Evolutionary conservation across 2,888 invertebrate genomes (phyloP), one percentile per base, ranked within the genome.

Genomic region (Lochmaea capreae): DNA sequence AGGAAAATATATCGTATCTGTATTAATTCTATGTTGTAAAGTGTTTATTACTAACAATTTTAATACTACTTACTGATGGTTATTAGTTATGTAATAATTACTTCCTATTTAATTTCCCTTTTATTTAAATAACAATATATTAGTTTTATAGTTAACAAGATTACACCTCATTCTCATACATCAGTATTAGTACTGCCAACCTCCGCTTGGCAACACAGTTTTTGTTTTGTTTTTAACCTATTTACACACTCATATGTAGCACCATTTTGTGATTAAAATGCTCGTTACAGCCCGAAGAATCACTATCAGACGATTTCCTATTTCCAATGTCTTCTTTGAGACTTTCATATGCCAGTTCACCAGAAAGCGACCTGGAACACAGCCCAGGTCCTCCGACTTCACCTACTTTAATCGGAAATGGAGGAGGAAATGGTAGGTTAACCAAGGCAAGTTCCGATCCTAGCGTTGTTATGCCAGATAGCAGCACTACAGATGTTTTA

Each of bases 251-350:
- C 42, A 12, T 59, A 18, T 5, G 46, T 43, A 54, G 68, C 69
- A 43, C 58, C 75, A 65, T 67, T 65, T 63, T 70, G 77, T 78
- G 65, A 72, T 75, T 74, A 76, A 73, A 77, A 70, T 74, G 71
- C 78, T 75, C 71, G 67, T 86, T 89, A 87, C 91, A 97, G 97
- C 97, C 97, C 87, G 96, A 97, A 87, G 97, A 98, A 89, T 95
- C 96, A 87, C 91, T 98, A 87, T 97, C 97, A 84, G 98, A 99
- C 89, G 98, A 99, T 92, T 97, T 98, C 93, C 93, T 98, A 86
- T 98, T 98, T 91, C 98, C 98, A 86, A 97, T 98, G 97, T 96
- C 96, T 82, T 95, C 95, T 85, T 93, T 96, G 87, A 94, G 97
- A 86, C 90, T 97, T 81, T 97, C 97, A 85, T 97, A 97, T 89